Percentiles rank a stretch among this genome's conserved stretches.
phyloP scores from a whole-genome alignment of 1,140 invertebrate genomes.

The Alviniconcha marisindica region DNA sequence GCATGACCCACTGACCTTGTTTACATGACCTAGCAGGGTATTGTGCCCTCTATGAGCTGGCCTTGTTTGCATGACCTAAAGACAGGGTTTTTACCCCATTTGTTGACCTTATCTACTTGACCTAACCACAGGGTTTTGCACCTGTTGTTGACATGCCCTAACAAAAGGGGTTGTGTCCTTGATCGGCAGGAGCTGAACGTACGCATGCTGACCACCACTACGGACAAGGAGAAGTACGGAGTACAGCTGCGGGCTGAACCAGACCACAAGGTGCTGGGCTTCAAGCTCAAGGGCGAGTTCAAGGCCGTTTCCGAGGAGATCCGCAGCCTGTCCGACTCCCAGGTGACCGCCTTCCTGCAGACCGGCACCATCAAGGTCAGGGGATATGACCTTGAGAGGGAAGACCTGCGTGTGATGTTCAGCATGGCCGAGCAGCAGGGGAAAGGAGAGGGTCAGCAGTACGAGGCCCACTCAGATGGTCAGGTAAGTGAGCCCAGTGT shows the following conservation, averaged over 20 bases:
- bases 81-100: no score
- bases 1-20: no score
- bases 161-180: no score
- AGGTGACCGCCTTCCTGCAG: constrained; percentile 87
- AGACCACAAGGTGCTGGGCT: constrained; percentile 83
- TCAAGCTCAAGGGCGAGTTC: constrained; percentile 82
- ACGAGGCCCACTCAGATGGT: constrained; percentile 93
- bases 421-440: constrained; percentile 77
- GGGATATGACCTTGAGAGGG: constrained; percentile 83
- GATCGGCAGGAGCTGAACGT: constrained; percentile 90
- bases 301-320: constrained; percentile 91
- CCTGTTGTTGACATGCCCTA: no score
- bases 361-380: constrained; percentile 81
- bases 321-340: constrained; percentile 86
- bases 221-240: constrained; percentile 95
- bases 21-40: no score
- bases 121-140: no score
- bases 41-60: no score
- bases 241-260: constrained; percentile 95
- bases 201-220: constrained; percentile 89
- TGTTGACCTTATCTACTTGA: no score
- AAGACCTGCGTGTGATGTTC: constrained; percentile 93
- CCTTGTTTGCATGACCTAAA: no score
- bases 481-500: constrained; percentile 80
- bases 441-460: constrained; percentile 80